Conservation (phyloP, 2,797 vertebrate genomes). For the Graptemys geographica region DNA sequence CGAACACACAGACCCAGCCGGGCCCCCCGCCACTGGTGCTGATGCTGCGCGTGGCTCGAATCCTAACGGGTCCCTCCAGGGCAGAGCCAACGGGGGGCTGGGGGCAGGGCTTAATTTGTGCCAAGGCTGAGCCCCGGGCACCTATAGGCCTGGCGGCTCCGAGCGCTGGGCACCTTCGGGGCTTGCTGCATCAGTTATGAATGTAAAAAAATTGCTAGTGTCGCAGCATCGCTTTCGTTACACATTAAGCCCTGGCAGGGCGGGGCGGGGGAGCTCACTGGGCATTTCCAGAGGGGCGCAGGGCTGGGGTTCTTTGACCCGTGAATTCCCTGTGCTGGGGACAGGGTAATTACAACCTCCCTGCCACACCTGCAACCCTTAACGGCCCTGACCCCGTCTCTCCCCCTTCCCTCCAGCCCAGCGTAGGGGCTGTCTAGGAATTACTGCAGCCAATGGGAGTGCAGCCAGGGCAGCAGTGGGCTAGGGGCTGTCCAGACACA, state of each 20-base stretch:
- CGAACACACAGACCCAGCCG: not conserved
- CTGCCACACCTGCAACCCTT: not conserved
- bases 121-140: not conserved
- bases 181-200: not conserved
- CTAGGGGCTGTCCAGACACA: no score
- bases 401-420: no score
- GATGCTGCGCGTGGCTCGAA: not conserved
- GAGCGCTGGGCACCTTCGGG: accelerated
- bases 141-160: no score
- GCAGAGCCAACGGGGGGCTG: not conserved
- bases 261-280: not conserved
- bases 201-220: not conserved
- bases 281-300: not conserved
- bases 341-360: not conserved
- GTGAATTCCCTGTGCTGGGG: not conserved
- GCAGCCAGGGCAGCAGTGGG: no score
- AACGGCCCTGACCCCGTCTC: no score
- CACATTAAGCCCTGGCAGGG: no score
- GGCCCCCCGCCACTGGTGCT: not conserved
- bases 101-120: not conserved
- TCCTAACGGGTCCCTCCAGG: not conserved
- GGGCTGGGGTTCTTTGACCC: not conserved
- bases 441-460: not conserved
- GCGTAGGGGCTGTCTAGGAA: not conserved
- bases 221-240: not conserved